A percentile compares a stretch with the other conserved stretches of the same genome.
phyloP scores from a whole-genome alignment of 2,888 invertebrate genomes.

The Drosophila emarginata region DNA sequence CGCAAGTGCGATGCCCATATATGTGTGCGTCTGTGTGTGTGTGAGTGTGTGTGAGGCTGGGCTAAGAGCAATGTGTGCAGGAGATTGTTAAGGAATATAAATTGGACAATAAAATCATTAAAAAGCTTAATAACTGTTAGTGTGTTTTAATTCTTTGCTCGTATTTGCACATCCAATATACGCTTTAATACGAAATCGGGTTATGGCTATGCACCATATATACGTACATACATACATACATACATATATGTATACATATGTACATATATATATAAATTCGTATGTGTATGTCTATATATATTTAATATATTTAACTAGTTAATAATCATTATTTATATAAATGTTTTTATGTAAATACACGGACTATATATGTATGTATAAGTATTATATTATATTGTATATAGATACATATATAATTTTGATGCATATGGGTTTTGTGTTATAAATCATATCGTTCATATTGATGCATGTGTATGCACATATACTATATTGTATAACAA shows the following conservation, averaged over 20 bases:
- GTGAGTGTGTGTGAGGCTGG: background rate
- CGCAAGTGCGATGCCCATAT: constrained; percentile 9
- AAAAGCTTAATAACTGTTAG: constrained; percentile 65
- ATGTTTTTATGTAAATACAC: too few relatives aligned
- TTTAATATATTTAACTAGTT: constrained; percentile 2
- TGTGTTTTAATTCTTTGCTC: constrained; percentile 50
- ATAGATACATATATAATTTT: background rate
- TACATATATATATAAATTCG: background rate
- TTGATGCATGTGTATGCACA: constrained; percentile 8
- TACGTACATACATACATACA: background rate
- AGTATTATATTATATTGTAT: background rate
- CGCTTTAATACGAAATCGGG: constrained; percentile 1
- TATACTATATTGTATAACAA: constrained; percentile 12
- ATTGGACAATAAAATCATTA: constrained; percentile 81
- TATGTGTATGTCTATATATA: background rate
- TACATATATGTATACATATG: background rate
- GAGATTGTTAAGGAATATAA: constrained; percentile 78
- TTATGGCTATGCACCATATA: background rate
- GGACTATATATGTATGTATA: too few relatives aligned
- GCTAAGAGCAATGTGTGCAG: constrained; percentile 31
- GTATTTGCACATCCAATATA: constrained; percentile 45
- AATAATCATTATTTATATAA: background rate
- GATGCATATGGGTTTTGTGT: background rate
- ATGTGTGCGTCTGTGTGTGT: background rate
- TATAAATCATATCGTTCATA: constrained; percentile 23